These are phyloP conservation scores for Gymnothorax javanicus DNA, from an alignment of 2,797 vertebrate genomes.

Conservation along the genomic window DNA sequence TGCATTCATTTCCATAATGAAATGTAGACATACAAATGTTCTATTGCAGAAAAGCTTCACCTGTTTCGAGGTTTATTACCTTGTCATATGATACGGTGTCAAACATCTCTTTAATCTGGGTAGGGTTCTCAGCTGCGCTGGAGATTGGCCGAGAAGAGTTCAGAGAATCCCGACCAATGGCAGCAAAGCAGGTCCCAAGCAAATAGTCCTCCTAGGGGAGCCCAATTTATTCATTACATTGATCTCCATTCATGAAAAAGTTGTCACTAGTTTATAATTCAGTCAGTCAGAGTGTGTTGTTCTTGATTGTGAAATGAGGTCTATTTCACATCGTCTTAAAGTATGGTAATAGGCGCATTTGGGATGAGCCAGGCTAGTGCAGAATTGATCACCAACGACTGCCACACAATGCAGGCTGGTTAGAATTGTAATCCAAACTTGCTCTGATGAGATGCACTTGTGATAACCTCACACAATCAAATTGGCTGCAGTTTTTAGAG, in stretches of 20 bases:
- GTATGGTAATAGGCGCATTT: too few species aligned
- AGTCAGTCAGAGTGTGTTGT: not conserved
- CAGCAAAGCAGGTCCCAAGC: constrained; percentile 71
- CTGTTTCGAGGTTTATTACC: constrained; percentile 37
- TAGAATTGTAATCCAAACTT: too few species aligned
- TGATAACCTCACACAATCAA: too few species aligned
- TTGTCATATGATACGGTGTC: constrained; percentile 75
- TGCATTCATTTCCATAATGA: not conserved
- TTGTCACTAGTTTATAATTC: not conserved
- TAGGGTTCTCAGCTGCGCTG: constrained; percentile 75
- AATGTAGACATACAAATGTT: not conserved
- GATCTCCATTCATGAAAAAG: not conserved
- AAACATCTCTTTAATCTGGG: constrained; percentile 81
- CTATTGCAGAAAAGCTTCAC: not conserved
- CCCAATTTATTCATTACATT: not conserved
- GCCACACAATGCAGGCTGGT: too few species aligned
- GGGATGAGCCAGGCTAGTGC: too few species aligned
- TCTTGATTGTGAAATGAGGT: too few species aligned
- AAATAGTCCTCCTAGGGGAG: constrained; percentile 72
- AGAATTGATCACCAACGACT: too few species aligned
- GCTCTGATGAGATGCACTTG: too few species aligned
- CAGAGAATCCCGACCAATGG: constrained; percentile 71
- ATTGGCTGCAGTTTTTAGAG: too few species aligned
- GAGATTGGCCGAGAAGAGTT: constrained; percentile 80
- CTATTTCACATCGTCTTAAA: too few species aligned